Conservation (phyloP, 1,140 invertebrate species). For the Leptopilina boulardi region DNA sequence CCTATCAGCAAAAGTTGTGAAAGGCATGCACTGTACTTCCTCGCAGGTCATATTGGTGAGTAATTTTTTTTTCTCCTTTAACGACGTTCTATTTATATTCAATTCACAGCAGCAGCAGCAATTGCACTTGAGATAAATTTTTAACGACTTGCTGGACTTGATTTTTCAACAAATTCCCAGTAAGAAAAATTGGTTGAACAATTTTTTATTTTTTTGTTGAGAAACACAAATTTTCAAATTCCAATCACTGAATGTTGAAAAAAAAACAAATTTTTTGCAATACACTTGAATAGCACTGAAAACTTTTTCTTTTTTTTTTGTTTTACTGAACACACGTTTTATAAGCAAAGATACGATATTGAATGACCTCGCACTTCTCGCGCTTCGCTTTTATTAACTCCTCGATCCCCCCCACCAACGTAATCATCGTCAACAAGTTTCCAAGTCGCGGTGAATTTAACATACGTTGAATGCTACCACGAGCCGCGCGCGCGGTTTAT, state of each 20-base stretch:
- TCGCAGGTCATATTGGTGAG: constrained; percentile 60
- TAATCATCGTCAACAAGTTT: neutral
- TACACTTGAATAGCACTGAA: neutral
- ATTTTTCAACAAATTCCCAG: too few species aligned
- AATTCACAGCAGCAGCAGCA: neutral
- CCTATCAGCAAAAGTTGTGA: constrained; percentile 52
- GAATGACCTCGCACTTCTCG: constrained; percentile 38
- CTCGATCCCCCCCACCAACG: constrained; percentile 31
- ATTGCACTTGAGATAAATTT: neutral
- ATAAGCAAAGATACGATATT: neutral
- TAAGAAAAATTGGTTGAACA: too few species aligned
- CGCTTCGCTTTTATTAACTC: constrained; percentile 43
- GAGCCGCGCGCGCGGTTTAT: neutral
- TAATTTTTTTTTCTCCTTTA: constrained; percentile 29
- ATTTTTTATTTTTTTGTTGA: too few species aligned
- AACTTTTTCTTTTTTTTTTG: neutral
- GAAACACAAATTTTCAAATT: too few species aligned
- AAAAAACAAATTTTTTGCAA: too few species aligned
- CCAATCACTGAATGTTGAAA: too few species aligned
- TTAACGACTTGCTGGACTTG: neutral
- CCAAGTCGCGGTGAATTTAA: neutral
- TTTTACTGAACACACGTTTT: neutral
- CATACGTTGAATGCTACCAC: constrained; percentile 5
- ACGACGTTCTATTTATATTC: neutral
- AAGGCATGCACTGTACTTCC: constrained; percentile 47